Percentiles rank a stretch among this genome's conserved stretches.
Conservation (phyloP, 1,140 invertebrate species). For the Heliconius melpomene region DNA sequence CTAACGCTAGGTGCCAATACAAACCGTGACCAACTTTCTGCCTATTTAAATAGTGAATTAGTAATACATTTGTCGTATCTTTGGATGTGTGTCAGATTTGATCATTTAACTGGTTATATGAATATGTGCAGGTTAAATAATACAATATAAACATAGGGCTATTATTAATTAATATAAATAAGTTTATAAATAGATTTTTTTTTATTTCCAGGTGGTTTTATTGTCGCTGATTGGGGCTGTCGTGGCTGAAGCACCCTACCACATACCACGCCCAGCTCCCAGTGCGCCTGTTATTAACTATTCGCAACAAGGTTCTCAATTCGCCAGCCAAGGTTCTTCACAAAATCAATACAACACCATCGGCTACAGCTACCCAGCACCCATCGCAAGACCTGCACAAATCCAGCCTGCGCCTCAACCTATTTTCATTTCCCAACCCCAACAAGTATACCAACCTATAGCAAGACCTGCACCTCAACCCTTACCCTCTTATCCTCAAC, state of each 20-base stretch:
- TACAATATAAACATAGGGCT: too few species aligned
- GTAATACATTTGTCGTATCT: slow-evolving; percentile 6
- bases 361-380: slow-evolving; percentile 46
- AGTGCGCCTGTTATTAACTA: slow-evolving; percentile 57
- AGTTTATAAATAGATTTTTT: not conserved
- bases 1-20: slow-evolving; percentile 40
- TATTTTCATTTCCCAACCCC: slow-evolving; percentile 29
- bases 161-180: not conserved
- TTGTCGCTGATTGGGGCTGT: slow-evolving; percentile 59
- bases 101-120: not conserved
- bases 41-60: slow-evolving; percentile 24
- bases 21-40: slow-evolving; percentile 24
- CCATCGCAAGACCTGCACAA: slow-evolving; percentile 15
- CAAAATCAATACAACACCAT: slow-evolving; percentile 3
- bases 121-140: not conserved
- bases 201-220: slow-evolving; percentile 60
- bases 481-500: slow-evolving; percentile 36
- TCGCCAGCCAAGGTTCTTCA: not conserved
- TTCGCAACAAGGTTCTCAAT: slow-evolving; percentile 34
- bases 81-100: not conserved
- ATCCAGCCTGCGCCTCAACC: slow-evolving; percentile 32
- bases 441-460: slow-evolving; percentile 30
- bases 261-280: slow-evolving; percentile 58
- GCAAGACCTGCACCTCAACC: slow-evolving; percentile 22
- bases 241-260: slow-evolving; percentile 67